Base-by-base conservation (phyloP, 2,797 vertebrate species). In the Geotrypetes seraphini region DNA sequence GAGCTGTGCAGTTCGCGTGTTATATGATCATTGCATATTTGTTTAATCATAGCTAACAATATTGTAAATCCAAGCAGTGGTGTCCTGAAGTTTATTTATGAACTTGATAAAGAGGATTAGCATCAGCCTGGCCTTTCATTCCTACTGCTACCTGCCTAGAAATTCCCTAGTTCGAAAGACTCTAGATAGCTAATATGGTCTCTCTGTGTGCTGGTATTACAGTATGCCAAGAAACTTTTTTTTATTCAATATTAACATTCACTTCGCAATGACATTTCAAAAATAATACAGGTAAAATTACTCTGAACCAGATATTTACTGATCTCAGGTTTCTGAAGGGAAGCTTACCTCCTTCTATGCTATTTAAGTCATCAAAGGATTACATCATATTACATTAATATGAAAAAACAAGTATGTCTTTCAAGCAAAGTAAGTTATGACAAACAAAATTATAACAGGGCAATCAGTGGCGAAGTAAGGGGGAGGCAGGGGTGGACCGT, bases 201-300 rank as follows among this genome's bases (percentile, higher is more conserved):
- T 54, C 47, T 46, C 43, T 54, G 57, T 28, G 51, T 40, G 39
- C 24, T 51, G 50, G 24, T 39, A 43, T 33, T 56, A 40, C 49
- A 46, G 43, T 13, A 60, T 63, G 55, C 69, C 53, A 66, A 46
- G 51, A 43, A 53, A 58, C 33, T 50, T 47, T 50, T n/a, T 62
- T 56, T 58, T 54, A 62, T 41, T 40, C 43, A 34, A 43, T 14
- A 33, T 25, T 42, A 51, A 48, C 53, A 39, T 39, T 57, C 15
- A 27, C 19, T 36, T 46, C 40, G 26, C 50, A 33, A 10, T 25
- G 36, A 37, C 43, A 44, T 57, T 44, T 53, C 31, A 31, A 25
- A 56, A 50, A 30, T n/a, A n/a, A 15, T 23, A 16, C 33, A 32
- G 12, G 8, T 21, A 31, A 28, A 31, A 10, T 28, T 50, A 27